Evolutionary conservation across 2,797 vertebrate species (phyloP), one percentile per base, ranked within the genome.

Genomic region (Danio jaintianensis): DNA sequence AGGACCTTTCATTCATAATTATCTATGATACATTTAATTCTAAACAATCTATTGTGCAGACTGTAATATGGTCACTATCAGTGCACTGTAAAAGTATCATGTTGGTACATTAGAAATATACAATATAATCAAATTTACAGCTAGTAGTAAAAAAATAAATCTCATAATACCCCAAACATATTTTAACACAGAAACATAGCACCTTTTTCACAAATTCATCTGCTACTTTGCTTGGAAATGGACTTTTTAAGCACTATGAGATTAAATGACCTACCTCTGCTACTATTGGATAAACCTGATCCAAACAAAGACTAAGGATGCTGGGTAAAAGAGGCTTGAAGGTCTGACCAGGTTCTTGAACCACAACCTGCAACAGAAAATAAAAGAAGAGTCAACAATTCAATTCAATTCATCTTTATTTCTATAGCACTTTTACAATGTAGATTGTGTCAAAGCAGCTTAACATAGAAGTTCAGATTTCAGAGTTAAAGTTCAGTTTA

Each of bases 321-420:
- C 92, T 99, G 80, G 98, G 97, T 16, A 99, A 93, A 86, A 99
- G 97, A 47, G 98, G 97, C 86, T 97, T 99, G 92, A 99, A 99
- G 18, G 96, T 96, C 86, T 98, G 97, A 81, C 97, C 97, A 0
- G 98, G 98, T 75, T 99, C 98, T 88, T 99, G 98, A 48, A 98
- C 98, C 88, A 99, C 98, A 90, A 99, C 96, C 85, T 99, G 96
- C 70, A 9, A 16, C 11, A 78, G 29, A 36, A 18, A 22, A 47
- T 42, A 75, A 12, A 12, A 1, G 7, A 43, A n/a, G 13, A 13
- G 9, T 16, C 8, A 50, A 29, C n/a, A n/a, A n/a, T n/a, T n/a
- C n/a, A n/a, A n/a, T n/a, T n/a, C n/a, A n/a, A n/a, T n/a, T n/a
- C n/a, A n/a, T n/a, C n/a, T n/a, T n/a, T n/a, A n/a, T n/a, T n/a